Evolutionary conservation across 53 echinoderm and acorn worm species (phyloP).

Genomic region (Holothuria leucospilota): DNA sequence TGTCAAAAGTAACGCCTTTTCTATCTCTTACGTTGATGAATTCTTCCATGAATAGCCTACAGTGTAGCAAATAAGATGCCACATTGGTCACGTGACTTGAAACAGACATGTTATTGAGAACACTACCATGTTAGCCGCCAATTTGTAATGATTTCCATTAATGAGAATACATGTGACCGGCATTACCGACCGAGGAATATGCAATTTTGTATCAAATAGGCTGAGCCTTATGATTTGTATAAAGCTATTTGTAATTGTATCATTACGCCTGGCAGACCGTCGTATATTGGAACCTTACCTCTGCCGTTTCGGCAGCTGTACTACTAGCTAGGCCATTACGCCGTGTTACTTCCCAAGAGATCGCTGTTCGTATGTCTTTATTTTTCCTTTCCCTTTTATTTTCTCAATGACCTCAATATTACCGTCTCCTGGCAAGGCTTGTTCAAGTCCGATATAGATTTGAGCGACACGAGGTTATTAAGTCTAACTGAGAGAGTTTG

Average conservation of each 20-base stretch:
- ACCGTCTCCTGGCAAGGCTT: slow-evolving; percentile 3
- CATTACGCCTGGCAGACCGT: slow-evolving; percentile 10
- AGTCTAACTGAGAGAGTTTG: not conserved
- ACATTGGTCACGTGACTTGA: too few relatives aligned
- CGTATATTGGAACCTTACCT: not conserved
- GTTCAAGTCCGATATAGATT: slow-evolving; percentile 26
- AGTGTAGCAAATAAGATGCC: too few relatives aligned
- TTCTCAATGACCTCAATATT: slow-evolving; percentile 38
- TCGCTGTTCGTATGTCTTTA: not conserved
- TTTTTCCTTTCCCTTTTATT: not conserved
- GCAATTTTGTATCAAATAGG: too few relatives aligned
- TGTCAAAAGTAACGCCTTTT: too few relatives aligned
- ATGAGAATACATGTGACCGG: too few relatives aligned
- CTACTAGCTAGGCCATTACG: not conserved
- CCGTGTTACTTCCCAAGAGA: not conserved
- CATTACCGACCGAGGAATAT: too few relatives aligned
- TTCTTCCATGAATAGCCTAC: too few relatives aligned
- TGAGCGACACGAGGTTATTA: slow-evolving; percentile 9
- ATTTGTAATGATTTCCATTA: too few relatives aligned
- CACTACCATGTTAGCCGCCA: too few relatives aligned
- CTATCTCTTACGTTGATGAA: too few relatives aligned
- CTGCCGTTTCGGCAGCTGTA: not conserved
- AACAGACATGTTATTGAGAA: too few relatives aligned
- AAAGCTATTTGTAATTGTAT: not conserved
- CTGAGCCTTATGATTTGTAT: too few relatives aligned